Conservation (phyloP, 2,113 vertebrate genomes). For the Hydropotes inermis region DNA sequence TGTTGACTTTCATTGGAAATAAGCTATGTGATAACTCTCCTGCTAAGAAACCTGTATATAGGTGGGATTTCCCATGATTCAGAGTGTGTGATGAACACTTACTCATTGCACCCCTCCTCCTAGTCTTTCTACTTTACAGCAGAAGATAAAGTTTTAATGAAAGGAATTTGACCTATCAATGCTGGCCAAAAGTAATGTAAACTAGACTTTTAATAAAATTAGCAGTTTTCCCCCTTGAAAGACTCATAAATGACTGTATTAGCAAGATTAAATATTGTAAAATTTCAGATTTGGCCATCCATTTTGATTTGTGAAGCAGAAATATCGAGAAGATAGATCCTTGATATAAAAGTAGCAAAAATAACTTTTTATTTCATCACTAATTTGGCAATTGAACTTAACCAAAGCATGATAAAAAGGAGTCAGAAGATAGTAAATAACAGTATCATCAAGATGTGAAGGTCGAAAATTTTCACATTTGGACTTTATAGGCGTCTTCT, state of each 20-base stretch:
- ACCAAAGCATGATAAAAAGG: not conserved
- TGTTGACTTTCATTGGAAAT: conserved; percentile 1
- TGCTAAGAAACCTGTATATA: conserved; percentile 54
- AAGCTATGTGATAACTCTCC: conserved; percentile 8
- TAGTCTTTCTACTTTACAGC: not conserved
- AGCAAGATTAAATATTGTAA: not conserved
- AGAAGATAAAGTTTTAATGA: conserved; percentile 32
- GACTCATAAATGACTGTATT: not conserved
- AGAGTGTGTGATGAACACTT: conserved; percentile 23
- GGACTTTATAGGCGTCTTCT: not conserved
- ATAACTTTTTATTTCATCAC: not conserved
- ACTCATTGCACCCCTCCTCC: not conserved
- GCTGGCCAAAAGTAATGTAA: not conserved
- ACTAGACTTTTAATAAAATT: conserved; percentile 23
- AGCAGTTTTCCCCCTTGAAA: not conserved
- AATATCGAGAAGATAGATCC: not conserved
- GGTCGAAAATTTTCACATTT: not conserved
- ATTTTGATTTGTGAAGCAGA: not conserved
- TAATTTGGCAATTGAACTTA: not conserved
- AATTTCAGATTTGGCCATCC: not conserved
- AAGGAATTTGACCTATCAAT: not conserved
- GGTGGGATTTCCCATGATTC: conserved; percentile 72
- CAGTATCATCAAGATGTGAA: not conserved
- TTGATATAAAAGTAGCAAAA: not conserved
- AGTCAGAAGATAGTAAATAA: not conserved